Evolutionary conservation across 2,888 invertebrate genomes (phyloP).

Genomic region (Himalopsyche tibetana): DNA sequence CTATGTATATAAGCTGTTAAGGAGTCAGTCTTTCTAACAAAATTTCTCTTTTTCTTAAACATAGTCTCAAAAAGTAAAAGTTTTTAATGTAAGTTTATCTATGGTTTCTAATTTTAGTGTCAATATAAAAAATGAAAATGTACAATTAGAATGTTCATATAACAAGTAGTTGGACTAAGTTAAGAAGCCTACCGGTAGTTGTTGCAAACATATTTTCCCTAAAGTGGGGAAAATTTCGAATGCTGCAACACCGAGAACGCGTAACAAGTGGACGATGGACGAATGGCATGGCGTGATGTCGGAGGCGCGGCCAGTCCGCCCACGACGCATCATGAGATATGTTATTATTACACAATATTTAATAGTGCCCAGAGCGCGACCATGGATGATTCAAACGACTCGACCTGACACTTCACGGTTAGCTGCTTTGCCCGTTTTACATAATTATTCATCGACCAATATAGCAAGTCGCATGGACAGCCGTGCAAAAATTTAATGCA

Average conservation of each 20-base stretch:
- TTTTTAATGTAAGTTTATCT: too few relatives aligned
- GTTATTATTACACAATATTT: conserved; percentile 19
- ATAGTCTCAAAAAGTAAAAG: too few relatives aligned
- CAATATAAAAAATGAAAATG: too few relatives aligned
- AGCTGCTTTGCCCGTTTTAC: background rate
- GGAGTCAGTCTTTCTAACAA: too few relatives aligned
- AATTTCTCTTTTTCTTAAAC: too few relatives aligned
- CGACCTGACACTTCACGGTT: conserved; percentile 7
- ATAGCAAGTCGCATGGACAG: background rate
- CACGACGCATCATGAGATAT: conserved; percentile 5
- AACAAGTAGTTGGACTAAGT: too few relatives aligned
- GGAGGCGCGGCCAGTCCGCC: conserved; percentile 20
- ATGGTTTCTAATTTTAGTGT: too few relatives aligned
- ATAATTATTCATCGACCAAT: conserved; percentile 31
- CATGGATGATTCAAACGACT: background rate
- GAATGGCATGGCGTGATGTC: conserved; percentile 12
- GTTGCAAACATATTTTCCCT: background rate
- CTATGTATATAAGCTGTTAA: too few relatives aligned
- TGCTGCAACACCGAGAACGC: background rate
- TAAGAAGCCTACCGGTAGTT: too few relatives aligned
- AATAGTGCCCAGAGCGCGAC: conserved; percentile 10
- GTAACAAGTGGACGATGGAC: background rate
- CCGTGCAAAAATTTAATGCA: background rate
- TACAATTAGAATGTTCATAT: too few relatives aligned
- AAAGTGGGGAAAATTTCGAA: background rate